phyloP scores from a whole-genome alignment of 92 coral and sea anemone genomes.

The Isaurus tuberculatus region DNA sequence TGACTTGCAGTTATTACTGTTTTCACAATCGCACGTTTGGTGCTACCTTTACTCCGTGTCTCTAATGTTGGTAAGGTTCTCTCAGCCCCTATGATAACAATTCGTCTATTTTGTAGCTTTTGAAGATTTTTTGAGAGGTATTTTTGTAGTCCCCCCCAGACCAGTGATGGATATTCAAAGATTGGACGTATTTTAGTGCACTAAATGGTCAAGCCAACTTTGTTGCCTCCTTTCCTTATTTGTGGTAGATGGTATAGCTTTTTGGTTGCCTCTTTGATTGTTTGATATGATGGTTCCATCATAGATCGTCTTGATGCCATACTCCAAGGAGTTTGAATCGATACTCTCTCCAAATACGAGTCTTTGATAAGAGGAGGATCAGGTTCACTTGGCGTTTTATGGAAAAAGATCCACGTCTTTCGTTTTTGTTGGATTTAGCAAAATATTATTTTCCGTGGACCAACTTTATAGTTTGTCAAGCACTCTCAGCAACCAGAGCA shows the following conservation, averaged over 20 bases:
- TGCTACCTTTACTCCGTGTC: background rate
- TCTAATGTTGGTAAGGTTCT: conserved; percentile 10
- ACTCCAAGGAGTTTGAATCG: conserved; percentile 12
- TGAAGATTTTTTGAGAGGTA: background rate
- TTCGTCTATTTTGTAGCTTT: background rate
- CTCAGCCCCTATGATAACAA: background rate
- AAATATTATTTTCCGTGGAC: conserved; percentile 10
- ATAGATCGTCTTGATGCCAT: conserved; percentile 20
- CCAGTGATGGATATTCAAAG: background rate
- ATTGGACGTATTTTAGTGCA: background rate
- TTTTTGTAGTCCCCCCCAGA: background rate
- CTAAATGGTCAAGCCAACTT: conserved; percentile 8
- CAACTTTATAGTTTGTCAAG: conserved; percentile 8
- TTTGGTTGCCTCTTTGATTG: conserved; percentile 40
- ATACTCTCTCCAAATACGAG: background rate
- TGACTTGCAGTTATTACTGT: background rate
- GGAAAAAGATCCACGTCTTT: conserved; percentile 1
- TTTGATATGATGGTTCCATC: conserved; percentile 48
- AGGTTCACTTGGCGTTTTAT: background rate
- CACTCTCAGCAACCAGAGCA: conserved; percentile 39
- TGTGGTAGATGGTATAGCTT: background rate
- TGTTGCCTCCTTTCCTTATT: conserved; percentile 13
- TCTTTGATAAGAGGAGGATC: background rate
- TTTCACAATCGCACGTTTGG: background rate
- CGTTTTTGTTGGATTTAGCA: conserved; percentile 8